Conservation (phyloP, 1,140 invertebrate genomes). For the Zaprionus africanus region DNA sequence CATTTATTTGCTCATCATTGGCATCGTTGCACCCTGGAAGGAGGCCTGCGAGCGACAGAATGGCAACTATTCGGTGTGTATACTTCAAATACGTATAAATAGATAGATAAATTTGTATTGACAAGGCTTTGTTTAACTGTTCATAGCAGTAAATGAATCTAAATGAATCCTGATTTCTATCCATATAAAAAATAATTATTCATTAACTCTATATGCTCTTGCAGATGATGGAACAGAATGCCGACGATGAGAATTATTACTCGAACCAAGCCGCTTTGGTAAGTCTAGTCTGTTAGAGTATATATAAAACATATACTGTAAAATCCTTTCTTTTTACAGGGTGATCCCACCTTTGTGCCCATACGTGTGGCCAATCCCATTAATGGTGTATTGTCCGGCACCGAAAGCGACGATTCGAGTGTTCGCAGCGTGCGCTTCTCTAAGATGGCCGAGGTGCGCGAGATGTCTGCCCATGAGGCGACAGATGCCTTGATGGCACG, state of each 20-base stretch:
- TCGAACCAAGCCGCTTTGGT: constrained; percentile 70
- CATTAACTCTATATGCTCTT: neutral
- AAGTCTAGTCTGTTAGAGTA: neutral
- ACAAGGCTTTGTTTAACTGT: neutral
- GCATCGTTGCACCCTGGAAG: constrained; percentile 93
- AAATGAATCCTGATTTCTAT: neutral
- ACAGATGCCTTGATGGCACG: constrained; percentile 93
- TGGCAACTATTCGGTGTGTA: constrained; percentile 87
- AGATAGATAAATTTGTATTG: too few relatives aligned
- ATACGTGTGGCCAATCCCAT: constrained; percentile 88
- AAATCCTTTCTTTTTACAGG: constrained; percentile 84
- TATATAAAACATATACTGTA: neutral
- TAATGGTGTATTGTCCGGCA: constrained; percentile 87
- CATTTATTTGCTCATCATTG: constrained; percentile 92
- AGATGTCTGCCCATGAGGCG: constrained; percentile 92
- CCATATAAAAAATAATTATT: neutral
- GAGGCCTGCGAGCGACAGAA: constrained; percentile 89
- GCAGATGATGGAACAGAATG: constrained; percentile 88
- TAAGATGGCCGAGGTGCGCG: constrained; percentile 93
- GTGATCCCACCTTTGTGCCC: constrained; percentile 93
- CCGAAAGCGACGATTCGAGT: constrained; percentile 93
- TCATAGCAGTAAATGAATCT: neutral
- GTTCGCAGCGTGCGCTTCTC: constrained; percentile 91
- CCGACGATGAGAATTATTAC: constrained; percentile 89
- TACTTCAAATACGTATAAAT: neutral